Percentiles rank a stretch among this genome's conserved stretches.
phyloP scores from a whole-genome alignment of 2,888 invertebrate genomes.

The Cheilosia grossa region DNA sequence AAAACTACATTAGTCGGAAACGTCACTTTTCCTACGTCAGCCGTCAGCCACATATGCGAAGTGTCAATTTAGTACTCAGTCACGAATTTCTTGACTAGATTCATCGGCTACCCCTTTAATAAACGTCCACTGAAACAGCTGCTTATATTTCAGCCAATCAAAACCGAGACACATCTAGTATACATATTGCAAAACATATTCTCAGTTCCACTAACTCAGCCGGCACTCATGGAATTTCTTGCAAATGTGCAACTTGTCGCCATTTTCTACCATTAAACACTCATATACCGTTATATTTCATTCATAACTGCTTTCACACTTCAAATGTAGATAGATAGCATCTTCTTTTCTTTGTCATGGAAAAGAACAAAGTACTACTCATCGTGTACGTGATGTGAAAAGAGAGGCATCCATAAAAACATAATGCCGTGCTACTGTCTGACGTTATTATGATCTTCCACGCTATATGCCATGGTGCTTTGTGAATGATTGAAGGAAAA shows the following conservation, averaged over 20 bases:
- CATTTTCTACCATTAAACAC: constrained; percentile 2
- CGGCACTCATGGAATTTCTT: constrained; percentile 5
- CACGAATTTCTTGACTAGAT: too few species aligned
- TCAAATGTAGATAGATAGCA: constrained; percentile 32
- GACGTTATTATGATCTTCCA: constrained; percentile 23
- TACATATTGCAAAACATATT: neutral
- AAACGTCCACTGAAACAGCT: too few species aligned
- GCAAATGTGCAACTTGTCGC: constrained; percentile 10
- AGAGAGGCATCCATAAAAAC: constrained; percentile 9
- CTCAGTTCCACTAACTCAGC: neutral
- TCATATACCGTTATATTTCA: constrained; percentile 57
- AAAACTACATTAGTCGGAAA: too few species aligned
- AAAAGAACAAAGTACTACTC: constrained; percentile 38
- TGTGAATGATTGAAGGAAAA: constrained; percentile 36
- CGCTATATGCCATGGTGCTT: neutral
- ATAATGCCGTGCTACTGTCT: constrained; percentile 23
- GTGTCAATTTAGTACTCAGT: too few species aligned
- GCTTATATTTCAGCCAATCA: too few species aligned
- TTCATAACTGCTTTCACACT: constrained; percentile 57
- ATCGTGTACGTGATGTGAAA: constrained; percentile 29
- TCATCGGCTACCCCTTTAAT: too few species aligned
- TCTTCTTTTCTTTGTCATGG: constrained; percentile 25
- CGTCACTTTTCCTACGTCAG: too few species aligned
- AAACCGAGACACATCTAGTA: too few species aligned
- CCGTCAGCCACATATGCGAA: too few species aligned